Evolutionary conservation across 2,113 vertebrate genomes (phyloP).

Genomic region (Paratilapia polleni): DNA sequence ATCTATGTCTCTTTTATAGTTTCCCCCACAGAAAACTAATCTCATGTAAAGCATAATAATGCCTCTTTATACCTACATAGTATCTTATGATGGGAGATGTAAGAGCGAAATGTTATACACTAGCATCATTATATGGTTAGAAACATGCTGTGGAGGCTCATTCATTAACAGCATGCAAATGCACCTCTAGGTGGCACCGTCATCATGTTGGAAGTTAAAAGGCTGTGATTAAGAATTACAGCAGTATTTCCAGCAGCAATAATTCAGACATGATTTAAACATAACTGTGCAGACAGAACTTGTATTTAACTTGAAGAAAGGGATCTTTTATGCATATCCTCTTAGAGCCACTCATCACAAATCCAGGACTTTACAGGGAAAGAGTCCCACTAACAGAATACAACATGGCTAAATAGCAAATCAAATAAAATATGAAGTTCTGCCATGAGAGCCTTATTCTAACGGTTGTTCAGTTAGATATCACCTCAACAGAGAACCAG

Average conservation of each 20-base stretch:
- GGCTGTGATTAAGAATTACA: slow-evolving; percentile 25
- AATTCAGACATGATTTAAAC: background rate
- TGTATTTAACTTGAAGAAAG: background rate
- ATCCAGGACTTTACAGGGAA: background rate
- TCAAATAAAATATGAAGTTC: background rate
- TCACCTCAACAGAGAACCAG: background rate
- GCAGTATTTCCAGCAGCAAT: slow-evolving; percentile 9
- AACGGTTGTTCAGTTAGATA: background rate
- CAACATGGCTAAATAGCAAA: background rate
- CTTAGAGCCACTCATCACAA: background rate
- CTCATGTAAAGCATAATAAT: background rate
- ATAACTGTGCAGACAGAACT: background rate
- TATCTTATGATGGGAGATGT: background rate
- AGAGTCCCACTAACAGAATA: background rate
- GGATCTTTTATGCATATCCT: background rate
- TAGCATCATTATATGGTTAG: background rate
- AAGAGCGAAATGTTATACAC: background rate
- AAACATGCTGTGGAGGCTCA: slow-evolving; percentile 10
- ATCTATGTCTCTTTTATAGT: background rate
- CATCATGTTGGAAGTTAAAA: slow-evolving; percentile 52
- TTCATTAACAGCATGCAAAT: slow-evolving; percentile 55
- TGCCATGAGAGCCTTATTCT: background rate
- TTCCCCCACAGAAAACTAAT: background rate
- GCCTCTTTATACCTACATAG: background rate
- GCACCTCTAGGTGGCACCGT: slow-evolving; percentile 76